Evolutionary conservation across 2,888 invertebrate species (phyloP), one percentile per base, ranked within the genome.

Genomic region (Orgyia antiqua): DNA sequence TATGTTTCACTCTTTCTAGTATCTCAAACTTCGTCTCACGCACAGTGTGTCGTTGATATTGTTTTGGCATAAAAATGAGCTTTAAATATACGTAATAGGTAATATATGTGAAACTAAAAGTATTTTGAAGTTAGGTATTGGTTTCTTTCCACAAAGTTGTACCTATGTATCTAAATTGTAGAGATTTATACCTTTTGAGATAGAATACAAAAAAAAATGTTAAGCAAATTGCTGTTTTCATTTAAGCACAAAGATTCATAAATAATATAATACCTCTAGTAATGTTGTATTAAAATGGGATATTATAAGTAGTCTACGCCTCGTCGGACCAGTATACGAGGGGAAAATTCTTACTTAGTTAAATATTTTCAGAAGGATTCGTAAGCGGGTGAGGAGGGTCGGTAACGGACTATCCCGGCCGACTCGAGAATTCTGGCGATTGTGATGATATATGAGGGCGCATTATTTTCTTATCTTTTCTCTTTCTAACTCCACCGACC

Each of bases 401-500:
- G 66, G 56, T 72, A 71, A 72, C 68, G 70, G 68, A 68, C 66
- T 63, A 60, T 45, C 43, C 59, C 65, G 60, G 66, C 68, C 69
- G 68, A 58, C 65, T 68, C 60, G 51, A 70, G 76, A 80, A 77
- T 80, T 80, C 72, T 73, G 68, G 80, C 77, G 83, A 82, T 83
- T 84, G 77, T 68, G 72, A 84, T 87, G 84, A 87, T 84, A 83
- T 86, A 86, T 82, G 82, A 68, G 68, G 67, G 75, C 66, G 83
- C 74, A 83, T 86, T 86, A 84, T 84, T 82, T 84, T 80, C 86
- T 84, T 84, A 84, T 86, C 86, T 80, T 77, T 74, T 78, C 79
- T 79, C 77, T 78, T 77, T 79, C 80, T 83, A 78, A 77, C 82
- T 79, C 76, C 74, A 76, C 72, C 71, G 68, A 58, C 72, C 78